Base-by-base conservation (phyloP, 2,113 vertebrate species). In the Macaca mulatta region DNA sequence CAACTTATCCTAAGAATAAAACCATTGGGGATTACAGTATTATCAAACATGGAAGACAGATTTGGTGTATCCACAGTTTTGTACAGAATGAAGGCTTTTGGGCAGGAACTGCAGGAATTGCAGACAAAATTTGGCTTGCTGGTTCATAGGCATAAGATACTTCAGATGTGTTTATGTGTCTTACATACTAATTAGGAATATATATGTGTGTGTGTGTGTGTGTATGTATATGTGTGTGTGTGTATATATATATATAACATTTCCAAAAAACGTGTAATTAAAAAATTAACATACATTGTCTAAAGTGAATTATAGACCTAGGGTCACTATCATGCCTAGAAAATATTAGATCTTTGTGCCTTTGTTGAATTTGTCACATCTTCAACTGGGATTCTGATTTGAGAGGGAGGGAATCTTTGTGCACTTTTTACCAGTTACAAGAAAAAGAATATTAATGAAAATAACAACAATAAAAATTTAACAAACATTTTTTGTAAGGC, bases 361-460 rank as follows among this genome's bases (percentile, higher is more conserved):
- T 83, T 67, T 80, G 40, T 48, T 80, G 30, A 20, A n/a, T 27
- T 32, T 78, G 22, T 74, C 35, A 38, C 10, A 4, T 27, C 22
- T 70, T 81, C 23, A n/a, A 10, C 12, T 96, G 1, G 55, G 40
- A 35, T 16, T 86, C 61, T 64, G 27, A 61, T 35, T 43, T 48
- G 57, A 72, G 67, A 70, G 10, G 13, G 5, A 30, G 30, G 13
- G 8, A 61, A 17, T 1, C 4, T 69, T 32, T 94, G 32, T 18
- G 27, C 7, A 32, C 32, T 0, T 89, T 78, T 67, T 40, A 48
- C 32, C 8, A 50, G 17, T 50, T 77, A 1, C 18, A 52, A 69
- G 32, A 81, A n/a, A 87, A 43, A n/a, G 40, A 59, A 61, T 52
- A 40, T 48, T 32, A 88, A 45, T 91, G n/a, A 93, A 87, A 86